Evolutionary conservation across 2,888 invertebrate genomes (phyloP).

Genomic region (Calliscelio sp.): DNA sequence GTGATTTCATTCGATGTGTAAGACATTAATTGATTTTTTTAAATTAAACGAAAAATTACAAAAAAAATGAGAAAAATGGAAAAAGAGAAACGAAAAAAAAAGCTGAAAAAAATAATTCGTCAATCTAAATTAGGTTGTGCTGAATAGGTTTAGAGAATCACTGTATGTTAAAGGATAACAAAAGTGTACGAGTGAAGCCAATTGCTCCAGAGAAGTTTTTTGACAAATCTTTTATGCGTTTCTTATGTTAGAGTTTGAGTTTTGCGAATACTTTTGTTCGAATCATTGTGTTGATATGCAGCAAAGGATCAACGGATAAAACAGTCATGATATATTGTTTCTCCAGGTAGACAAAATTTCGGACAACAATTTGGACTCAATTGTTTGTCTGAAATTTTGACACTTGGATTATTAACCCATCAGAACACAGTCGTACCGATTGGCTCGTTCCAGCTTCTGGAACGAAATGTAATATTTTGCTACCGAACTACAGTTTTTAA

Average conservation of each 20-base stretch:
- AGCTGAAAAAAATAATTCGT: conserved; percentile 46
- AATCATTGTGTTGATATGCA: conserved; percentile 29
- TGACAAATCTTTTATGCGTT: conserved; percentile 1
- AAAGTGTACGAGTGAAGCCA: conserved; percentile 35
- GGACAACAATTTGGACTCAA: no score
- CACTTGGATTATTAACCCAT: conserved; percentile 28
- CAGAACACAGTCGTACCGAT: conserved; percentile 68
- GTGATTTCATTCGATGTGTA: conserved; percentile 61
- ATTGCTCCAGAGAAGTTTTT: conserved; percentile 29
- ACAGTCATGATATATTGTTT: conserved; percentile 45
- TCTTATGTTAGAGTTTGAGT: conserved; percentile 18
- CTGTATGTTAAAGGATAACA: conserved; percentile 37
- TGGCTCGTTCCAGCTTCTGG: conserved; percentile 64
- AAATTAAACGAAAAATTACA: conserved; percentile 17
- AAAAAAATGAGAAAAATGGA: conserved; percentile 16
- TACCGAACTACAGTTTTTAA: conserved; percentile 79
- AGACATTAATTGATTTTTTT: conserved; percentile 30
- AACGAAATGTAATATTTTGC: conserved; percentile 77
- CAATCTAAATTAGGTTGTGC: conserved; percentile 67
- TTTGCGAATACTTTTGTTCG: conserved; percentile 21
- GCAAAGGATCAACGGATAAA: conserved; percentile 43
- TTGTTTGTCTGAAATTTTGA: no score
- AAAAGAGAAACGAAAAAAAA: conserved; percentile 3
- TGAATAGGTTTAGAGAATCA: conserved; percentile 62
- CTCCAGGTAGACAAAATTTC: no score